Evolutionary conservation across 2,888 invertebrate species (phyloP), one percentile per base, ranked within the genome.

Genomic region (Mystacides longicornis): DNA sequence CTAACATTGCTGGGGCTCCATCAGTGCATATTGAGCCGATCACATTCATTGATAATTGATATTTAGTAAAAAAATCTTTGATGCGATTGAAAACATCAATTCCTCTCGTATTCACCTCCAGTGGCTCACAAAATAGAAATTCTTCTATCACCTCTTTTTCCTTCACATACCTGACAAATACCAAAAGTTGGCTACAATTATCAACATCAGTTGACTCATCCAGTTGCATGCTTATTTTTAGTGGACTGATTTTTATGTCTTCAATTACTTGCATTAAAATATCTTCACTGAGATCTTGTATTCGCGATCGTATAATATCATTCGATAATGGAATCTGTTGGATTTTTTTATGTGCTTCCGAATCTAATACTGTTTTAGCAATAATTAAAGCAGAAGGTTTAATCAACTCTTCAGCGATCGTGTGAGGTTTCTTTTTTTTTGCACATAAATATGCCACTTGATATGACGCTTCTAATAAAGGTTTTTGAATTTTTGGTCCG

Each of bases 1-100:
- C 62, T 56, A 60, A 55, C 63, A 63, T 63, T 51, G 62, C 60
- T 60, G 58, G 63, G 51, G 57, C 60, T 54, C 59, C 61, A 48
- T 62, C 62, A 56, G 60, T 61, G 60, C 63, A 63, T 60, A 53
- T 43, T 43, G 43, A 43, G 5, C 43, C 43, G 16, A 43, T 43
- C 43, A 43, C 43, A 43, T 43, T 43, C 7, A 43, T 43, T 43
- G 43, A 18, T 43, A 43, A 43, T 43, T 43, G 7, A 43, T 43
- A 43, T 43, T 43, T 43, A 4, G 4, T 11, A 43, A 43, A 43
- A 43, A 43, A 43, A 43, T 43, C 7, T 9, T 43, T 43, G 16
- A 43, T 43, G 16, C 16, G 43, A n/a, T 43, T 43, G 16, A 43
- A 43, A 9, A 43, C 43, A 9, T 43, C 16, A 43, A 43, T 16